Conservation (phyloP, 2,888 invertebrate species). For the Hirtodrosophila alboralis region DNA sequence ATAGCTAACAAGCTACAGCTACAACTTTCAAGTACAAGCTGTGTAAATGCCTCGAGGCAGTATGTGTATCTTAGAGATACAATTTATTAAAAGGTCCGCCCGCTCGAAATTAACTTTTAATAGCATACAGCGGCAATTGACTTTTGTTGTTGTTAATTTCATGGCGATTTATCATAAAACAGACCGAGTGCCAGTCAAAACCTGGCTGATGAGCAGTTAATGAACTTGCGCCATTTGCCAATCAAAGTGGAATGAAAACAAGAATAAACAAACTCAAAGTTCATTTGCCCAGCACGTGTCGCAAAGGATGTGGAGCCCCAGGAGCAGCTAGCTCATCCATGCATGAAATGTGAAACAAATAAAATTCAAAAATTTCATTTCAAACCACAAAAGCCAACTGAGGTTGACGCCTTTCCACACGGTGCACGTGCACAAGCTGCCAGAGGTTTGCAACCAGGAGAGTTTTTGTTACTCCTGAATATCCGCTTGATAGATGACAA, state of each 20-base stretch:
- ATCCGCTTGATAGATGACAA: slow-evolving; percentile 35
- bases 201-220: slow-evolving; percentile 40
- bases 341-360: slow-evolving; percentile 39
- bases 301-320: slow-evolving; percentile 5
- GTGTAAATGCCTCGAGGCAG: slow-evolving; percentile 25
- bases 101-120: slow-evolving; percentile 64
- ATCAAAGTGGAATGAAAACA: slow-evolving; percentile 3
- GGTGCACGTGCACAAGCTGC: slow-evolving; percentile 50
- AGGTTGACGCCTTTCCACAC: slow-evolving; percentile 19
- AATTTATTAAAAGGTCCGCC: slow-evolving; percentile 51
- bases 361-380: slow-evolving; percentile 12
- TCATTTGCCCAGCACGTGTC: slow-evolving; percentile 46
- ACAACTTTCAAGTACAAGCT: slow-evolving; percentile 28
- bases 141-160: slow-evolving; percentile 60
- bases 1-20: slow-evolving; percentile 23
- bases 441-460: slow-evolving; percentile 10
- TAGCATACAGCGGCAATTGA: slow-evolving; percentile 18
- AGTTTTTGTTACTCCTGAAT: slow-evolving; percentile 21
- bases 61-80: slow-evolving; percentile 44
- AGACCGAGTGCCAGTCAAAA: slow-evolving; percentile 16
- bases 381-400: slow-evolving; percentile 43
- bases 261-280: slow-evolving; percentile 11
- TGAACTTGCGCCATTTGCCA: slow-evolving; percentile 44
- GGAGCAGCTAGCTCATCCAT: slow-evolving; percentile 16
- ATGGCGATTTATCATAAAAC: slow-evolving; percentile 58